These are phyloP conservation scores for Penaeus indicus DNA, from an alignment of 1,140 invertebrate genomes.

Conservation along the genomic window DNA sequence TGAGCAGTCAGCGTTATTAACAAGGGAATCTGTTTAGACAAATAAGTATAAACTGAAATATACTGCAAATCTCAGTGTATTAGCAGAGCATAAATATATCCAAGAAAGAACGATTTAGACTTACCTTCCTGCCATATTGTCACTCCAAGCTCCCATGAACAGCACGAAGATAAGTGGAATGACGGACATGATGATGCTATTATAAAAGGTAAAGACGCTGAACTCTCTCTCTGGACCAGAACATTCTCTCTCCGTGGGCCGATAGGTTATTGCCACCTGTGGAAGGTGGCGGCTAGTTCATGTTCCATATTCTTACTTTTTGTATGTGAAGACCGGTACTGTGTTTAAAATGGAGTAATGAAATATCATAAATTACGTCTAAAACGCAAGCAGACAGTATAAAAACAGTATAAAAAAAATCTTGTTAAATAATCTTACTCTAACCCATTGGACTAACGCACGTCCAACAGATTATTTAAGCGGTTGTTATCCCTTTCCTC, in stretches of 20 bases:
- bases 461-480: no score
- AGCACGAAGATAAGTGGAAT: slow-evolving; percentile 51
- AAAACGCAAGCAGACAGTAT: no score
- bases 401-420: no score
- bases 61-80: not conserved
- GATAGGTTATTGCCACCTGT: slow-evolving; percentile 34
- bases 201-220: slow-evolving; percentile 54
- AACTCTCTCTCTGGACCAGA: slow-evolving; percentile 50
- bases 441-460: no score
- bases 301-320: no score
- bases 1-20: slow-evolving; percentile 48
- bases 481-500: no score
- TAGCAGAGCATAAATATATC: not conserved
- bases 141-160: slow-evolving; percentile 60
- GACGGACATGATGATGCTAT: slow-evolving; percentile 50
- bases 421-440: no score
- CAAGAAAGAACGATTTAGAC: not conserved
- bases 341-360: no score
- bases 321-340: no score
- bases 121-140: slow-evolving; percentile 53
- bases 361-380: not conserved
- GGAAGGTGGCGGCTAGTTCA: not conserved
- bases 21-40: slow-evolving; percentile 42
- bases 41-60: not conserved
- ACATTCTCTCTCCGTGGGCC: slow-evolving; percentile 29